phyloP scores from a whole-genome alignment of 1,140 invertebrate species.

The Gryon sp. region DNA sequence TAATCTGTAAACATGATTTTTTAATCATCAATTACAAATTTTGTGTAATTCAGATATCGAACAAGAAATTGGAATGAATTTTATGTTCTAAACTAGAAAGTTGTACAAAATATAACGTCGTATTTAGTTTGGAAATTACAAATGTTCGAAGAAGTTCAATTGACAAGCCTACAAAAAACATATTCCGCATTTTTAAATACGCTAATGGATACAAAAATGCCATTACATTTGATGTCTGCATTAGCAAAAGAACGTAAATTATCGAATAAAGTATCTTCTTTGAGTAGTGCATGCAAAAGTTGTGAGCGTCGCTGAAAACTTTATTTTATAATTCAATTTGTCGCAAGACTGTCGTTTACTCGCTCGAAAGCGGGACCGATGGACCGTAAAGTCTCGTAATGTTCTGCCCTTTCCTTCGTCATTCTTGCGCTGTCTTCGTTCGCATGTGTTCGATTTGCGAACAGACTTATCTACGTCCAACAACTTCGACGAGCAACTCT shows the following conservation, averaged over 20 bases:
- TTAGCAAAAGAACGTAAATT: slow-evolving; percentile 36
- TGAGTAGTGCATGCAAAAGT: slow-evolving; percentile 50
- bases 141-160: too few relatives aligned
- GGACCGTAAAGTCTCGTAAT: slow-evolving; percentile 58
- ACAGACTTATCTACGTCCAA: slow-evolving; percentile 46
- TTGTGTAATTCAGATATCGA: too few relatives aligned
- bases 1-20: too few relatives aligned
- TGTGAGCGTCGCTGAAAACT: slow-evolving; percentile 51
- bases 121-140: too few relatives aligned
- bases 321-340: slow-evolving; percentile 63
- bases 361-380: slow-evolving; percentile 50
- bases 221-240: slow-evolving; percentile 37
- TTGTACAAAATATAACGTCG: too few relatives aligned
- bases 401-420: slow-evolving; percentile 14
- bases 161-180: too few relatives aligned
- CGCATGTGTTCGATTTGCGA: slow-evolving; percentile 38
- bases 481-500: slow-evolving; percentile 49
- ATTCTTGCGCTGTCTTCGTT: neutral
- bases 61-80: too few relatives aligned
- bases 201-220: too few relatives aligned
- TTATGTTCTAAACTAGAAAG: too few relatives aligned
- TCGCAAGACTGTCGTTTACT: slow-evolving; percentile 59
- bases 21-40: too few relatives aligned
- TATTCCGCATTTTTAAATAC: too few relatives aligned
- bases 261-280: slow-evolving; percentile 28